phyloP scores from a whole-genome alignment of 2,113 vertebrate species.

The Eurypyga helias region DNA sequence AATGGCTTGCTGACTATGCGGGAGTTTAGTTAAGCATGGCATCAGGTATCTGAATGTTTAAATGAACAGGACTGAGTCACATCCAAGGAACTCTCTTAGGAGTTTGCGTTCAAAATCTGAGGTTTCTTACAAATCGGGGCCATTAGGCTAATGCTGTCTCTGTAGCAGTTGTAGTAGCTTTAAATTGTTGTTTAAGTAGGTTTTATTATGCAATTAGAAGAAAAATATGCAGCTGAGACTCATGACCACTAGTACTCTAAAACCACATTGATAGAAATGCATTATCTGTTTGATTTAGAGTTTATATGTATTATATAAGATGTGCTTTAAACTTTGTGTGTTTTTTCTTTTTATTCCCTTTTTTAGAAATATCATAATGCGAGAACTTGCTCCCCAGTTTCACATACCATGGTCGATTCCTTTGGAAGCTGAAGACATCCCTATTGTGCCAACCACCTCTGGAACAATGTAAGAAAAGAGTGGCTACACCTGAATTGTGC shows the following conservation, averaged over 20 bases:
- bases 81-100: not conserved
- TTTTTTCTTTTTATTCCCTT: not conserved
- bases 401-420: slow-evolving; percentile 93
- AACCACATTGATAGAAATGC: not conserved
- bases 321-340: not conserved
- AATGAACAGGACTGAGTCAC: not conserved
- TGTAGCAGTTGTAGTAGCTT: not conserved
- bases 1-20: not conserved
- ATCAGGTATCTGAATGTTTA: not conserved
- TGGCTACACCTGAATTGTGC: not conserved
- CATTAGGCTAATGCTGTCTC: not conserved
- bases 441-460: slow-evolving; percentile 91
- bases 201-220: not conserved
- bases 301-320: not conserved
- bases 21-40: not conserved
- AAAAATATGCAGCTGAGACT: not conserved
- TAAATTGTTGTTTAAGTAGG: not conserved
- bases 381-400: slow-evolving; percentile 90
- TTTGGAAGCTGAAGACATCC: slow-evolving; percentile 91
- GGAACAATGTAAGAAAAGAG: slow-evolving; percentile 86
- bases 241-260: not conserved
- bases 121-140: not conserved
- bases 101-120: not conserved
- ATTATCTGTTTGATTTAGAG: not conserved
- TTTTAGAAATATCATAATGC: slow-evolving; percentile 88